phyloP scores from a whole-genome alignment of 2,797 vertebrate genomes.

The Telmatherina bonti region DNA sequence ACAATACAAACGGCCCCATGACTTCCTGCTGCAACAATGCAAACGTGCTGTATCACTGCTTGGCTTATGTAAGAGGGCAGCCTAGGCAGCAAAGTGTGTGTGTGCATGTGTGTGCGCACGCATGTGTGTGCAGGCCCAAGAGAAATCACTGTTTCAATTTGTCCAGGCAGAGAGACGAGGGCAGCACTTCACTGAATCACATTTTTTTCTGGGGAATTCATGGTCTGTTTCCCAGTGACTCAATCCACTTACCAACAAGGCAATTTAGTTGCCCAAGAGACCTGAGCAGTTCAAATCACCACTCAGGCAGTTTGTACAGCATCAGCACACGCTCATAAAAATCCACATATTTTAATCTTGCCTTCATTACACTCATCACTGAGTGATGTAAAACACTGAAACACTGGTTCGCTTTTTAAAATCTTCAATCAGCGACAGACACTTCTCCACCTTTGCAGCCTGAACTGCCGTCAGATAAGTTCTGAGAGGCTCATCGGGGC shows the following conservation, averaged over 20 bases:
- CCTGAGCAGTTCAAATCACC: conserved; percentile 33
- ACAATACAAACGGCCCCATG: conserved; percentile 68
- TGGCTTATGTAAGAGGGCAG: conserved; percentile 73
- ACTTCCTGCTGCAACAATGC: conserved; percentile 80
- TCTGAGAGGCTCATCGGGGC: conserved; percentile 24
- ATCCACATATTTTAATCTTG: conserved; percentile 34
- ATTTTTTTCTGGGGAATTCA: conserved; percentile 73
- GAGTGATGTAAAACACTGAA: conserved; percentile 41
- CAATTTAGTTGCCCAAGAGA: conserved; percentile 59
- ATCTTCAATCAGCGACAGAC: conserved; percentile 8
- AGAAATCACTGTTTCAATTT: conserved; percentile 76
- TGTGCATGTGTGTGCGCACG: conserved; percentile 35
- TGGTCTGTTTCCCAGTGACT: conserved; percentile 69
- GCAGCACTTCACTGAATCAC: conserved; percentile 72
- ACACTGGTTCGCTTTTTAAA: conserved; percentile 29
- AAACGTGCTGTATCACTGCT: conserved; percentile 68
- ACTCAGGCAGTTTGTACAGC: conserved; percentile 40
- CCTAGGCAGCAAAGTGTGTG: conserved; percentile 44
- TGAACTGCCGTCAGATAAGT: neutral
- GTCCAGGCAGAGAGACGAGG: conserved; percentile 56
- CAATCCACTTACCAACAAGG: conserved; percentile 70
- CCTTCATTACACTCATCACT: conserved; percentile 25
- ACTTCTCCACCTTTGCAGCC: conserved; percentile 12
- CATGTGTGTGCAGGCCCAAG: conserved; percentile 52
- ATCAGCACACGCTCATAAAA: conserved; percentile 20